Percentiles rank a stretch among this genome's conserved stretches.
phyloP scores from a whole-genome alignment of 2,888 invertebrate genomes.

The Erynnis tages region DNA sequence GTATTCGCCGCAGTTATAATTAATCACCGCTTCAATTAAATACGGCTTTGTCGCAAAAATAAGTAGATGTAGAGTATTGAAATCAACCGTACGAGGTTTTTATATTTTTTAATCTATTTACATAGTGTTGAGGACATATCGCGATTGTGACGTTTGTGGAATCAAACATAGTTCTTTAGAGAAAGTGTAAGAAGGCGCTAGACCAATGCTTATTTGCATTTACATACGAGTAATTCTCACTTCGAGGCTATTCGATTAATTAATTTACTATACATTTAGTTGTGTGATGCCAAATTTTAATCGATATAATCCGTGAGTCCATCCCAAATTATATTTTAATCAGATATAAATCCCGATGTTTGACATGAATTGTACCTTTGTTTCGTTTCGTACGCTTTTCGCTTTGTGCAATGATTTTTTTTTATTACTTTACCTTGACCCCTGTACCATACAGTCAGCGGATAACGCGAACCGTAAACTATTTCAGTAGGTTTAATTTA shows the following conservation, averaged over 20 bases:
- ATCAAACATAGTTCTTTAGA: constrained; percentile 20
- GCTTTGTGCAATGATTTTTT: constrained; percentile 58
- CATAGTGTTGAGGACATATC: constrained; percentile 8
- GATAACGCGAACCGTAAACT: constrained; percentile 52
- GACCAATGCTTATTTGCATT: constrained; percentile 68
- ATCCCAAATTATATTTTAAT: constrained; percentile 21
- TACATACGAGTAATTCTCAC: constrained; percentile 51
- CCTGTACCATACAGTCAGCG: constrained; percentile 55
- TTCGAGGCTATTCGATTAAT: constrained; percentile 59
- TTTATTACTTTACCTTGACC: constrained; percentile 54
- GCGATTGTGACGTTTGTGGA: constrained; percentile 5
- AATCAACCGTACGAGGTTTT: not conserved
- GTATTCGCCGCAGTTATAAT: constrained; percentile 6
- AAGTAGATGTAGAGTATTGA: not conserved
- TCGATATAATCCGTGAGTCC: constrained; percentile 33
- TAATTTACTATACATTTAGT: constrained; percentile 54
- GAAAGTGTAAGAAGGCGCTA: constrained; percentile 28
- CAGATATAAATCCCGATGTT: constrained; percentile 30
- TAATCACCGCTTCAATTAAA: constrained; percentile 3
- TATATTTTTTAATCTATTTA: not conserved
- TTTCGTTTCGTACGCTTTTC: constrained; percentile 34
- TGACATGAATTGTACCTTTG: constrained; percentile 55
- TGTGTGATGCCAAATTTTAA: constrained; percentile 74
- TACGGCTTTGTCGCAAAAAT: not conserved
- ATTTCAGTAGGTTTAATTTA: constrained; percentile 68